Evolutionary conservation across 2,797 vertebrate genomes (phyloP).

Genomic region (Tragopan temminckii): DNA sequence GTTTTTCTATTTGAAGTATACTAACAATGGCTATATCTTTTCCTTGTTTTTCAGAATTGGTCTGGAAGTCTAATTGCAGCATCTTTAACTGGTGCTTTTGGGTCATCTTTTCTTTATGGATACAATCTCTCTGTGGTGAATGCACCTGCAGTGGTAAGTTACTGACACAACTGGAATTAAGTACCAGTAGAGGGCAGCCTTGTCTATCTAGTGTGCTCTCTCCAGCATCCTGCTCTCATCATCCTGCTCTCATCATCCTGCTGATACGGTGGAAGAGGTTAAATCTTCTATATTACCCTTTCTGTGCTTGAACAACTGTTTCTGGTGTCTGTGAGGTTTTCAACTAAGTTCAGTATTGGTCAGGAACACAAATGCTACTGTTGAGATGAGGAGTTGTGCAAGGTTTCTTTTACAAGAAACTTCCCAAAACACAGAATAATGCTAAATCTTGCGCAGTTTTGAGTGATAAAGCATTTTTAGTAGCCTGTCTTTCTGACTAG

Average conservation of each 20-base stretch:
- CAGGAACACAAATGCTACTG: background rate
- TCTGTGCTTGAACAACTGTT: background rate
- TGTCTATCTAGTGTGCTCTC: background rate
- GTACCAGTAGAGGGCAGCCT: slow-evolving; percentile 34
- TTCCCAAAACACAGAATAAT: background rate
- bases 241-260: background rate
- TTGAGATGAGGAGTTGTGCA: rapidly evolving
- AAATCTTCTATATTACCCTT: rapidly evolving
- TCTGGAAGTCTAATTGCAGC: slow-evolving; percentile 87
- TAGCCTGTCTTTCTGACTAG: background rate
- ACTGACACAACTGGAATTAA: background rate
- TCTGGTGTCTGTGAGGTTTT: background rate
- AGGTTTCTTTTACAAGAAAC: background rate
- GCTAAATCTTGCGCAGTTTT: background rate
- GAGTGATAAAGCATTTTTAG: background rate
- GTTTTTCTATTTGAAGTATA: background rate
- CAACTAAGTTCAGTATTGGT: background rate
- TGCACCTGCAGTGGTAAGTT: slow-evolving; percentile 90
- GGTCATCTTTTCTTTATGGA: slow-evolving; percentile 95
- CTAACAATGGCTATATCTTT: background rate
- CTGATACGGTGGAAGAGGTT: background rate
- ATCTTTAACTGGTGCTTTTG: slow-evolving; percentile 89
- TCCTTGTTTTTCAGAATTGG: slow-evolving; percentile 76
- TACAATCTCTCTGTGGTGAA: slow-evolving; percentile 97
- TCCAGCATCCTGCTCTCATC: background rate